Percentiles rank a stretch among this genome's conserved stretches.
Conservation (phyloP, 2,113 vertebrate species). For the Sebastes fasciatus region DNA sequence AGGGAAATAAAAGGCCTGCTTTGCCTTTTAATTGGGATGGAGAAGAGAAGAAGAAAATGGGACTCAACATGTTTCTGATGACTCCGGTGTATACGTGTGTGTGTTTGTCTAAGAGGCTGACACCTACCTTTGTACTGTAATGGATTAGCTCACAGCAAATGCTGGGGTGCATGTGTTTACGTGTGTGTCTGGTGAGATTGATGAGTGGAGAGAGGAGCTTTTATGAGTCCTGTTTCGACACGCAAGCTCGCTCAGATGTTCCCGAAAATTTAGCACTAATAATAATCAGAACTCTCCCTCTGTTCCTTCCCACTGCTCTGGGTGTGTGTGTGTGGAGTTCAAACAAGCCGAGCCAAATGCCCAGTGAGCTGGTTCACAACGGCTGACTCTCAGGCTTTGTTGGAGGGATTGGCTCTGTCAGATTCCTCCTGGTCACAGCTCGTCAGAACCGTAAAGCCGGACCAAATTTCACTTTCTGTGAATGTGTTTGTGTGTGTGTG, state of each 20-base stretch:
- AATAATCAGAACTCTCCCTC: constrained; percentile 60
- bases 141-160: constrained; percentile 76
- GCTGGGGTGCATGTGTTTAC: constrained; percentile 65
- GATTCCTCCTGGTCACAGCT: constrained; percentile 81
- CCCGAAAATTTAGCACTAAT: constrained; percentile 69
- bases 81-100: constrained; percentile 55
- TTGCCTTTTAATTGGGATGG: constrained; percentile 85
- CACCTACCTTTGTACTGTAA: constrained; percentile 75
- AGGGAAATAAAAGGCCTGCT: constrained; percentile 75
- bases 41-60: constrained; percentile 78
- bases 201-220: constrained; percentile 62
- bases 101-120: constrained; percentile 73
- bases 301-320: constrained; percentile 51
- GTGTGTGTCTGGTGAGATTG: constrained; percentile 73
- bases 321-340: constrained; percentile 63
- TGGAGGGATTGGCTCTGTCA: constrained; percentile 78
- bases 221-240: constrained; percentile 81
- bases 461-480: constrained; percentile 53
- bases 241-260: constrained; percentile 71
- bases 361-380: constrained; percentile 61
- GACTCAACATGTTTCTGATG: constrained; percentile 85
- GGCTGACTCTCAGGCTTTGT: constrained; percentile 74
- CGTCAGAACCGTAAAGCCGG: constrained; percentile 62
- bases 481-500: constrained; percentile 42
- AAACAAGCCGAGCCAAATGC: constrained; percentile 68